Percentiles rank a stretch among this genome's conserved stretches.
phyloP scores from a whole-genome alignment of 2,113 vertebrate species.

The Lampris incognitus region DNA sequence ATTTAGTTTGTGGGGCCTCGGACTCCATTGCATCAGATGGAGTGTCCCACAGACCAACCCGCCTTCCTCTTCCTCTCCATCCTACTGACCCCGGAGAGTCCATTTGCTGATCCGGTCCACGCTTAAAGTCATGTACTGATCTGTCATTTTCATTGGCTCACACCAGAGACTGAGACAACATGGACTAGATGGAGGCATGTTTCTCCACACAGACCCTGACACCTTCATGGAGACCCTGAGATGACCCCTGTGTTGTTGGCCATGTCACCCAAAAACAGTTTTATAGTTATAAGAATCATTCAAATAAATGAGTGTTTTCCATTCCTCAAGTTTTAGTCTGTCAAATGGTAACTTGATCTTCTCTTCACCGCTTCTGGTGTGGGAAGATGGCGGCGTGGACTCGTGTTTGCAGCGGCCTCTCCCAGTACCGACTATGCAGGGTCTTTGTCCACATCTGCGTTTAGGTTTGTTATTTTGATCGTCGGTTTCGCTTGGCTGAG shows the following conservation, averaged over 20 bases:
- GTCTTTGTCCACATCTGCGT: no score
- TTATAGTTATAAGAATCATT: not conserved
- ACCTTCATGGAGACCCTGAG: slow-evolving; percentile 5
- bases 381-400: no score
- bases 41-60: not conserved
- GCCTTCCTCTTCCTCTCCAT: not conserved
- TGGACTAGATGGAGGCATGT: slow-evolving; percentile 14
- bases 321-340: not conserved
- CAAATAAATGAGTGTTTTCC: not conserved
- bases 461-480: no score
- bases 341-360: not conserved
- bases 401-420: no score
- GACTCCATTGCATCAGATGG: slow-evolving; percentile 14
- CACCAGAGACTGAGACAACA: slow-evolving; percentile 42
- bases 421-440: no score
- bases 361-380: no score
- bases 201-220: slow-evolving; percentile 48
- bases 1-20: slow-evolving; percentile 16
- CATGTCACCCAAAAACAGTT: slow-evolving; percentile 3
- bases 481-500: no score
- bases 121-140: slow-evolving; percentile 41
- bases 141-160: slow-evolving; percentile 53
- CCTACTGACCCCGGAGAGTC: slow-evolving; percentile 20
- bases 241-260: slow-evolving; percentile 16
- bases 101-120: slow-evolving; percentile 53